Conservation (phyloP, 2,797 vertebrate species). For the Cichlasoma orientale region DNA sequence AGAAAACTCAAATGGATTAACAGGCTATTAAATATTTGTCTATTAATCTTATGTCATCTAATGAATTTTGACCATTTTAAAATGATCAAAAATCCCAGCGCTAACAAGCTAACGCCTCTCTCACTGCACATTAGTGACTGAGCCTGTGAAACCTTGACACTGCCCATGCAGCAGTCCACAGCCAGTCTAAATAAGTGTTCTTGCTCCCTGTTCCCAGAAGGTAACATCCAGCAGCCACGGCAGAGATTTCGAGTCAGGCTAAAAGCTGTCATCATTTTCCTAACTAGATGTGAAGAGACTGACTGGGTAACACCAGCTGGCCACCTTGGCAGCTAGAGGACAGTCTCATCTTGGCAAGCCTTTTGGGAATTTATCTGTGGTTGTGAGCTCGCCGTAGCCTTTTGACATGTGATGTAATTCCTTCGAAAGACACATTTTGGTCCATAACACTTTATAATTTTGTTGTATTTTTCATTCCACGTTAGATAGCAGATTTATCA, state of each 20-base stretch:
- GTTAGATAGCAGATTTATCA: background rate
- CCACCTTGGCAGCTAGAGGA: conserved; percentile 11
- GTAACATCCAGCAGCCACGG: background rate
- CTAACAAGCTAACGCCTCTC: background rate
- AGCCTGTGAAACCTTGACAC: background rate
- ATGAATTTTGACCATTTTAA: background rate
- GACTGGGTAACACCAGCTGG: conserved; percentile 1
- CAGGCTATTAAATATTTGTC: background rate
- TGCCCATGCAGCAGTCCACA: background rate
- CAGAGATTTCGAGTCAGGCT: background rate
- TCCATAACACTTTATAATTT: background rate
- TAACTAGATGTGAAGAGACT: conserved; percentile 8
- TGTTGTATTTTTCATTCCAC: background rate
- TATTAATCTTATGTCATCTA: background rate
- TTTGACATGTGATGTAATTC: conserved; percentile 3
- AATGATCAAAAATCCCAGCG: background rate
- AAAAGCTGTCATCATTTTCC: conserved; percentile 3
- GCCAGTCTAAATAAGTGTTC: background rate
- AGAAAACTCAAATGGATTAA: background rate
- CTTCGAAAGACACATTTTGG: background rate
- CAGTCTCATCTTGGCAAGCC: conserved; percentile 2
- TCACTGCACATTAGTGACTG: background rate
- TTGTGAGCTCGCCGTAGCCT: background rate
- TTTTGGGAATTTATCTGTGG: background rate
- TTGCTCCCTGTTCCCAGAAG: background rate